Evolutionary conservation across 2,113 vertebrate genomes (phyloP).

Genomic region (Neotoma lepida): DNA sequence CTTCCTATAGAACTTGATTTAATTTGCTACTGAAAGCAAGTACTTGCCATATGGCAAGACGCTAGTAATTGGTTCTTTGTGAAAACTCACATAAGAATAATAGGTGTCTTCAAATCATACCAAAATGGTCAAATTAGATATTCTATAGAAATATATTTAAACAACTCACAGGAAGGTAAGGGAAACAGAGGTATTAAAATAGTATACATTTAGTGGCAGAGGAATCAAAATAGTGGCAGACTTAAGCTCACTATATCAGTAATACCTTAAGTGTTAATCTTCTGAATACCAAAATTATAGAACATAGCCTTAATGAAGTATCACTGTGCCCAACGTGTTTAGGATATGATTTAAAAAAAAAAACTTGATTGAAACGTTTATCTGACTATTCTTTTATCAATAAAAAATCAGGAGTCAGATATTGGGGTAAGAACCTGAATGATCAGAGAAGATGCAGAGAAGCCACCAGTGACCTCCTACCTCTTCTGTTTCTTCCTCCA

Average conservation of each 20-base stretch:
- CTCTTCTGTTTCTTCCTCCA: not conserved
- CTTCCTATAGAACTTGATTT: not conserved
- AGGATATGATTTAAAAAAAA: not conserved
- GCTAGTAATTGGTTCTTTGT: not conserved
- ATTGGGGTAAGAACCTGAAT: not conserved
- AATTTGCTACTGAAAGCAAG: not conserved
- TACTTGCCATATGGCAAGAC: not conserved
- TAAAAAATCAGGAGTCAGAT: not conserved
- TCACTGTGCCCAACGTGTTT: not conserved
- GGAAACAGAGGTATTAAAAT: not conserved
- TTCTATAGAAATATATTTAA: not conserved
- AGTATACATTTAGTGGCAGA: not conserved
- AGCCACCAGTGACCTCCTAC: not conserved
- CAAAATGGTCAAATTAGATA: not conserved
- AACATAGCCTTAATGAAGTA: not conserved
- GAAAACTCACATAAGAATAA: not conserved
- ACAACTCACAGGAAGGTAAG: not conserved
- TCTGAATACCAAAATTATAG: not conserved
- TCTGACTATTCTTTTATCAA: not conserved
- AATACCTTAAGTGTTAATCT: not conserved
- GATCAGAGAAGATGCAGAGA: not conserved
- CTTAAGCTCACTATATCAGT: not conserved
- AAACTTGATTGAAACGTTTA: not conserved
- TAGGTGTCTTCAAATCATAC: not conserved
- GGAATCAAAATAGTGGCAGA: not conserved